Evolutionary conservation across 2,113 vertebrate species (phyloP), one percentile per base, ranked within the genome.

Genomic region (Chamaea fasciata): DNA sequence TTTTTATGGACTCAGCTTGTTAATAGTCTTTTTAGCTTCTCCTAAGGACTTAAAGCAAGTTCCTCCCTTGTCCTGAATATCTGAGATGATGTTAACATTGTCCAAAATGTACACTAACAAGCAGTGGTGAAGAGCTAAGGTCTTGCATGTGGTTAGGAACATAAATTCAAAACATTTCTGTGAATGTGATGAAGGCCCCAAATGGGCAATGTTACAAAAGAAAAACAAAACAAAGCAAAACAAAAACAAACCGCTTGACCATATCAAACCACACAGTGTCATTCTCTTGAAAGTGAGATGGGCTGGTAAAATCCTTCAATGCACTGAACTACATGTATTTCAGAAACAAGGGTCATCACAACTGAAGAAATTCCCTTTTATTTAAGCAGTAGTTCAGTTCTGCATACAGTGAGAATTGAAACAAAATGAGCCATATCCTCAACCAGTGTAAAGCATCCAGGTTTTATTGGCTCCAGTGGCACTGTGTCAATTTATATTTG

Each of bases 81-180:
- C 95, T 97, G 94, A 98, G 95, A 97, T 96, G 95, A 98, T 98
- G 97, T 98, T 98, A 98, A 98, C 98, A 96, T 96, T 96, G 96
- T 97, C 97, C 97, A 97, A 98, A 97, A 96, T 83, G 77, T 89
- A 92, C 96, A 97, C 97, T 98, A 98, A 98, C 97, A 98, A 97
- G 97, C 91, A 91, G 93, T 67, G 53, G 97, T 96, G 96, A 97
- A 97, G 98, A 97, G 95, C 97, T 97, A 85, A 56, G 84, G 94
- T 94, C 95, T 97, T 94, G 85, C 83, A 94, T 28, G 74, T 87
- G 93, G 86, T 83, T 96, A 83, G 78, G 92, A 97, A 97, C 95
- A 95, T 96, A 95, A 94, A 97, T 96, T 96, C 92, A 95, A 93
- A 94, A 93, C 86, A 95, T 92, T 97, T 93, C 65, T 78, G 93